A percentile compares a stretch with the other conserved stretches of the same genome.
phyloP scores from a whole-genome alignment of 2,113 vertebrate species.

The Pangasianodon gigas region DNA sequence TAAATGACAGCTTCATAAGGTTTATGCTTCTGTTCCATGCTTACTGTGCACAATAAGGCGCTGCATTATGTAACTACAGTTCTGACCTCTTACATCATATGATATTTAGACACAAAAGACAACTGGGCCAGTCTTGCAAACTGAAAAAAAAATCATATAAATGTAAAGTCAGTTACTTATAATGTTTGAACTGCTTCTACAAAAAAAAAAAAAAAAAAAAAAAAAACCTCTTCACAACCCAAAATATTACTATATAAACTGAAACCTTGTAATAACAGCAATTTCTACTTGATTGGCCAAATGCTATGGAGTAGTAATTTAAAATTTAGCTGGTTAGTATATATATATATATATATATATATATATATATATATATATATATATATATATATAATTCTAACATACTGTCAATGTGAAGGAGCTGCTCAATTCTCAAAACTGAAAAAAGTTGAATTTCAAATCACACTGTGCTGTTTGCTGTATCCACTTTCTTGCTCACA shows the following conservation, averaged over 20 bases:
- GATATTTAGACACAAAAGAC: neutral
- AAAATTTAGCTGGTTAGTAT: no score
- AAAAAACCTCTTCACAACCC: neutral
- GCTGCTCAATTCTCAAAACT: neutral
- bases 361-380: no score
- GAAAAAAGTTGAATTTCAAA: neutral
- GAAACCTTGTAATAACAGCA: neutral
- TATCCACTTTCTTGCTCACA: neutral
- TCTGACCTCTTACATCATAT: neutral
- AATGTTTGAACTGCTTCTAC: neutral
- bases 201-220: neutral
- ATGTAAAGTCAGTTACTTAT: neutral
- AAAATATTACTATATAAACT: neutral
- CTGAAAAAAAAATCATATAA: neutral
- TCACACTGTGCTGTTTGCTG: neutral
- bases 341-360: no score
- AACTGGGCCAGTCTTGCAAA: neutral
- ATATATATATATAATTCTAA: neutral
- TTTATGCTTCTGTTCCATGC: neutral
- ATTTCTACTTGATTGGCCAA: neutral
- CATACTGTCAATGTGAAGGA: neutral
- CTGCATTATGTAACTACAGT: neutral
- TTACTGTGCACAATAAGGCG: neutral
- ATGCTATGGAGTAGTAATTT: no score
- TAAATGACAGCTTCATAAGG: neutral